Percentiles rank a stretch among this genome's conserved stretches.
Evolutionary conservation across 1,140 invertebrate species (phyloP).

Genomic region (Eupristina koningsbergeri): DNA sequence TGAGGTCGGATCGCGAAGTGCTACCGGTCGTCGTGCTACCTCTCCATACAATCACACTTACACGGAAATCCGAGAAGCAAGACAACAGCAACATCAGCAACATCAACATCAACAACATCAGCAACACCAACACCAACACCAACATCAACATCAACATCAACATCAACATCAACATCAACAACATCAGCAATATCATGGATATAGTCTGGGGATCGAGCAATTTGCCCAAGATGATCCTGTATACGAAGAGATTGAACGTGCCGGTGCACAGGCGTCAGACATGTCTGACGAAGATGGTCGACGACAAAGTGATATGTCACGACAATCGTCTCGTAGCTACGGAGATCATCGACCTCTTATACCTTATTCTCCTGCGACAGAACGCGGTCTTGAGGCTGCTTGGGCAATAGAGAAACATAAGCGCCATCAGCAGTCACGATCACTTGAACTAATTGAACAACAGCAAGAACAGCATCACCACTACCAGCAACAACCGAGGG

Average conservation of each 20-base stretch:
- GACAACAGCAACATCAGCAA: constrained; percentile 64
- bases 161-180: constrained; percentile 62
- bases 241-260: constrained; percentile 86
- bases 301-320: constrained; percentile 83
- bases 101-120: constrained; percentile 60
- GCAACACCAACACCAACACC: constrained; percentile 59
- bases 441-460: constrained; percentile 45
- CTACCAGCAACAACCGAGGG: constrained; percentile 74
- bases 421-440: constrained; percentile 55
- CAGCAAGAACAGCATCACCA: constrained; percentile 64
- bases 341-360: constrained; percentile 86
- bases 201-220: constrained; percentile 54
- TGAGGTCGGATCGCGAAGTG: constrained; percentile 51
- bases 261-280: constrained; percentile 81
- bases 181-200: constrained; percentile 60
- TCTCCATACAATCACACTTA: constrained; percentile 79
- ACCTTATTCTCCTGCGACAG: constrained; percentile 78
- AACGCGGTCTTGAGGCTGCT: constrained; percentile 67
- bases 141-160: constrained; percentile 62
- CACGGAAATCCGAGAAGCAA: constrained; percentile 77
- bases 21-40: constrained; percentile 66
- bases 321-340: constrained; percentile 85
- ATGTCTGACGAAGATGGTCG: constrained; percentile 85
- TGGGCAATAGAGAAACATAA: constrained; percentile 48
- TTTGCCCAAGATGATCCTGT: constrained; percentile 80